phyloP scores from a whole-genome alignment of 2,888 invertebrate species.

The Aphodius sticticus region DNA sequence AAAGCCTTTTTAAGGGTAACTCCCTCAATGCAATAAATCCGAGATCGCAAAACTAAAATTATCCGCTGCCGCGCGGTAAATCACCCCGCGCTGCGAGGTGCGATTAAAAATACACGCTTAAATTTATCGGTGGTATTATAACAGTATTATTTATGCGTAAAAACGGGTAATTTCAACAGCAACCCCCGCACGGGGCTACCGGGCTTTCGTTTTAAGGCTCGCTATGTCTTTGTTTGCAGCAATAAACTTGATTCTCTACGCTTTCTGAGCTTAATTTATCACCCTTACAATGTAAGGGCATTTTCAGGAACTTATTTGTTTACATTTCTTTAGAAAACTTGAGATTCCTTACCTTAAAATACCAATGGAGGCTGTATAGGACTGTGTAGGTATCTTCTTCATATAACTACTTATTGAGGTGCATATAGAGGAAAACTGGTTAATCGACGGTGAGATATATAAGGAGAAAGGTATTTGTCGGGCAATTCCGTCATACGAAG shows the following conservation, averaged over 20 bases:
- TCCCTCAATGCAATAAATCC: conserved; percentile 17
- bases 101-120: conserved; percentile 22
- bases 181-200: conserved; percentile 11
- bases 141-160: conserved; percentile 22
- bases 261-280: conserved; percentile 20
- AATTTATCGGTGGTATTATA: conserved; percentile 24
- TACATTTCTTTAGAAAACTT: not conserved
- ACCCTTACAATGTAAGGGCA: conserved; percentile 1
- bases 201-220: conserved; percentile 20
- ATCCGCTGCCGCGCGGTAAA: conserved; percentile 11
- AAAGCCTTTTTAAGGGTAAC: conserved; percentile 16
- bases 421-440: too few relatives aligned
- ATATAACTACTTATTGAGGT: too few relatives aligned
- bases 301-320: not conserved
- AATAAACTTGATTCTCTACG: conserved; percentile 19
- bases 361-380: too few relatives aligned
- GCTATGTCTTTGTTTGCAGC: conserved; percentile 22
- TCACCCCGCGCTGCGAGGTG: conserved; percentile 8
- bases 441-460: too few relatives aligned
- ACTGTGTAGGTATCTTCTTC: too few relatives aligned
- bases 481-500: too few relatives aligned
- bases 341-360: not conserved
- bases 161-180: conserved; percentile 18
- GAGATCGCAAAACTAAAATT: conserved; percentile 15
- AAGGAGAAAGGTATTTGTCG: too few relatives aligned